Evolutionary conservation across 2,113 vertebrate species (phyloP).

Genomic region (Upupa epops): DNA sequence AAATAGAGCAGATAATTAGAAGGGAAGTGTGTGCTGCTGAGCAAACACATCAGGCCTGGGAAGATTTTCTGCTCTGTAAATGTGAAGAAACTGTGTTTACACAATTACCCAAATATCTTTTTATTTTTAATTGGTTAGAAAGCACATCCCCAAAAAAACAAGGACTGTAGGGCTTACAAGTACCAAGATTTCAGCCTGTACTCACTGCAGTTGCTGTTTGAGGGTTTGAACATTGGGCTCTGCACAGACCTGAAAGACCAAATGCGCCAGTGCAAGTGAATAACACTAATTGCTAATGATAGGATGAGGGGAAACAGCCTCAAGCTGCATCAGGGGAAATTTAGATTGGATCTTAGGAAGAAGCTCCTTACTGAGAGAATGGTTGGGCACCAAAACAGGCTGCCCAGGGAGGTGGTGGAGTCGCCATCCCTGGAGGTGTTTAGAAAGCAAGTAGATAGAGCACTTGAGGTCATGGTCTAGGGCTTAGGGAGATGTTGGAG

Average conservation of each 20-base stretch:
- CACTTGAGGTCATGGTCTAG: too few species aligned
- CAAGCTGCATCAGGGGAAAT: too few species aligned
- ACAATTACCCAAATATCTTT: neutral
- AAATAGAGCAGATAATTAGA: constrained; percentile 57
- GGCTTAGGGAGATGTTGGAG: too few species aligned
- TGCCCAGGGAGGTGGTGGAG: too few species aligned
- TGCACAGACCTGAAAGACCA: neutral
- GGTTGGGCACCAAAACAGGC: too few species aligned
- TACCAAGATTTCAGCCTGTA: neutral
- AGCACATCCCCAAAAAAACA: neutral
- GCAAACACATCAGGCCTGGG: neutral
- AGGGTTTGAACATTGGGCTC: neutral
- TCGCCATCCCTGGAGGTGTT: too few species aligned
- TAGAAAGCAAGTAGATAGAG: too few species aligned
- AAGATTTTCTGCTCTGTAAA: constrained; percentile 23
- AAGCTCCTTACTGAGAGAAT: too few species aligned
- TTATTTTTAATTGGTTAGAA: neutral
- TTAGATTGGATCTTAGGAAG: too few species aligned
- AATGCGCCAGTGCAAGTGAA: neutral
- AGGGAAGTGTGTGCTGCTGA: constrained; percentile 5
- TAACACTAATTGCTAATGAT: too few species aligned
- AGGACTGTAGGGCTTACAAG: neutral
- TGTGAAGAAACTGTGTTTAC: neutral
- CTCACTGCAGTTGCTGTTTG: neutral
- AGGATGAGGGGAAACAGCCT: too few species aligned